Base-by-base conservation (phyloP, 1,140 invertebrate species). In the Zaprionus kolodkinae region DNA sequence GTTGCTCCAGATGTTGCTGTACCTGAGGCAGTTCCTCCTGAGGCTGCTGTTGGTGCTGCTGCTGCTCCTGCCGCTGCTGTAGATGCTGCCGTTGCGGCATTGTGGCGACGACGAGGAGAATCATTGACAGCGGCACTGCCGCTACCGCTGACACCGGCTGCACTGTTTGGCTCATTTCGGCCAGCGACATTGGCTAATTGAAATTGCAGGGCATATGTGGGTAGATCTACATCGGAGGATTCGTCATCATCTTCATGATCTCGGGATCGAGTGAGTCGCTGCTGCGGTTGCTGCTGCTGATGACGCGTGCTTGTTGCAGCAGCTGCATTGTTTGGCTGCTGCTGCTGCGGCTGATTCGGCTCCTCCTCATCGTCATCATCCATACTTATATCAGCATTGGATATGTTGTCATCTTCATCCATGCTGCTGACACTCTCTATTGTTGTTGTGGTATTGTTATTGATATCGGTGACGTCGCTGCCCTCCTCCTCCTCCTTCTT, bases 381-480 rank as follows among this genome's bases (percentile, higher is more conserved):
- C 62, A 91, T 83, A 81, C 82, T 89, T 63, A 91, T 91, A 68
- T 91, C 85, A 68, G 78, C 80, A 85, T 88, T 91, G 52, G 88
- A 91, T 62, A 89, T 64, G 74, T 89, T 91, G 72, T 91, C 85
- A 82, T 91, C 88, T 71, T 91, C 88, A 73, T 91, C 89, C 89
- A 91, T 91, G 72, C 64, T 91, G 72, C 64, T 90, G 70, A 30
- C 10, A 21, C 17, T 61, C 36, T 30, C n/a, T n/a, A n/a, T n/a
- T n/a, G 40, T 54, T 57, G 27, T 62, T 60, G 40, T 27, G 48
- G 35, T 78, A 57, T 79, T 61, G 57, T 65, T 75, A 65, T 70
- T 78, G 69, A 52, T 75, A 75, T 88, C 79, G 84, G 68, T 88
- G 84, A 83, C 80, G 84, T 88, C 80, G 84, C 65, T 43, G 67